Evolutionary conservation across 2,113 vertebrate species (phyloP), one percentile per base, ranked within the genome.

Genomic region (Camelus dromedarius): DNA sequence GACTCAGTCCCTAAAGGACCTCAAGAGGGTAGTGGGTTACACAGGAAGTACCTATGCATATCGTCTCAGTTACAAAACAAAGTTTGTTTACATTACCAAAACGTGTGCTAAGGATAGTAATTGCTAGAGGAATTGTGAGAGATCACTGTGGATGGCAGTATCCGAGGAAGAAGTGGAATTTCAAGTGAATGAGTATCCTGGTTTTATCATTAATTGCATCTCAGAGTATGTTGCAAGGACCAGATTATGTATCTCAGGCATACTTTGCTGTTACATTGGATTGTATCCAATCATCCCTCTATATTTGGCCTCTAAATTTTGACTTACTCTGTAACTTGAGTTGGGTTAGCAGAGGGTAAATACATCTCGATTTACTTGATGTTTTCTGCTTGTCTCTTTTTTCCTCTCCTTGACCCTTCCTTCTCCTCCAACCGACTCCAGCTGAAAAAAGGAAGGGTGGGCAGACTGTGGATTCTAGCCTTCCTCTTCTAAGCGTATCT

Each of bases 361-460:
- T 96, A 91, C 82, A 62, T 86, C 24, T 82, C 62, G 69, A 89
- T 93, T 96, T 95, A 96, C 91, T 82, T 96, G 58, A 70, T 89
- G n/a, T 91, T 96, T 88, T 98, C 96, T 97, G 90, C 95, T 98
- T 95, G 90, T 97, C 93, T 98, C 79, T 96, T 80, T 96, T 67
- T 48, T 86, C 89, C 62, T 94, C 83, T 90, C 32, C 60, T 89
- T 95, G 50, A 93, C 46, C 94, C 91, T 97, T 93, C 94, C 83
- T 97, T 84, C 50, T 66, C 92, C 76, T 96, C 82, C 62, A 95
- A 95, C 96, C 96, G 89, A 72, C 13, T 96, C 83, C 98, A 99
- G 99, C 98, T 98, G 99, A 99, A 95, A 99, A 98, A 98, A 97
- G 98, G 56, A 98, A 98, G 98, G 99, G 98, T 96, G 98, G 99